A percentile compares a stretch with the other conserved stretches of the same genome.
phyloP scores from a whole-genome alignment of 1,140 invertebrate species.

The Pollicipes pollicipes region DNA sequence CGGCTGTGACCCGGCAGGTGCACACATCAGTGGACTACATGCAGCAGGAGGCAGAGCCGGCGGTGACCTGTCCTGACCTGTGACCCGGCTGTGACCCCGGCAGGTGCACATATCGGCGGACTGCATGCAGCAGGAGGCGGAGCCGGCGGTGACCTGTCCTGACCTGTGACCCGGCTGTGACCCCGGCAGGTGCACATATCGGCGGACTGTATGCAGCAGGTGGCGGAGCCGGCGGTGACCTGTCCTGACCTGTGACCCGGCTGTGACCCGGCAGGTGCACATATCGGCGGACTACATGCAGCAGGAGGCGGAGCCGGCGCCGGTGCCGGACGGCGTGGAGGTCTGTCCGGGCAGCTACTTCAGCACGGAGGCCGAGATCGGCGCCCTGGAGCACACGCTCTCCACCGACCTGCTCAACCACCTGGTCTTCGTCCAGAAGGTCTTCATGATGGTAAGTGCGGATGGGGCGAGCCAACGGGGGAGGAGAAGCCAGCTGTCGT shows the following conservation, averaged over 20 bases:
- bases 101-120: too few relatives aligned
- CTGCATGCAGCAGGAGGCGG: too few relatives aligned
- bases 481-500: too few relatives aligned
- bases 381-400: conserved; percentile 84
- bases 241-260: too few relatives aligned
- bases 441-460: conserved; percentile 73
- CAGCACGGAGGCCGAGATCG: conserved; percentile 80
- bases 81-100: too few relatives aligned
- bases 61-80: too few relatives aligned
- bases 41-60: too few relatives aligned
- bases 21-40: too few relatives aligned
- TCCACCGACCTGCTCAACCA: conserved; percentile 96
- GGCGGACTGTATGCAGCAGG: conserved; percentile 56
- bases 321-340: conserved; percentile 53
- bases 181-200: conserved; percentile 73
- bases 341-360: conserved; percentile 76
- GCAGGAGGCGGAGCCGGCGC: conserved; percentile 20
- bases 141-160: conserved; percentile 64
- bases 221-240: too few relatives aligned
- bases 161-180: conserved; percentile 79
- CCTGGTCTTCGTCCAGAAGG: conserved; percentile 95
- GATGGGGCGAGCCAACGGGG: too few relatives aligned
- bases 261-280: conserved; percentile 76
- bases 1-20: too few relatives aligned
- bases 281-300: conserved; percentile 70